Base-by-base conservation (phyloP, 2,113 vertebrate genomes). In the Acrocephalus kingi region DNA sequence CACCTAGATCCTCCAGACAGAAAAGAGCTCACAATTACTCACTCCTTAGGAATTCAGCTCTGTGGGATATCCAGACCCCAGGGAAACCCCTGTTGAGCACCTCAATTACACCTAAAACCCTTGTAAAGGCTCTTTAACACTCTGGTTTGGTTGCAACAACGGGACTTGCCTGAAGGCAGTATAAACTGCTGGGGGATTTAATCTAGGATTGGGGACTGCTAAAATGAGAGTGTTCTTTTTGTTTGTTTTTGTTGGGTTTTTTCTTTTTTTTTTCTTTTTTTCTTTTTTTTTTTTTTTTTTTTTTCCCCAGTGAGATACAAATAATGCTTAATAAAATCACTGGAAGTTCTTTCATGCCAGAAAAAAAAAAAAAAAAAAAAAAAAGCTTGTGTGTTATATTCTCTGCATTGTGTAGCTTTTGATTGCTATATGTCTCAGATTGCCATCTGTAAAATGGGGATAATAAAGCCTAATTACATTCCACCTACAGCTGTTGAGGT, bases 381-480 rank as follows among this genome's bases (percentile, higher is more conserved):
- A 58, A 24, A 86, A 3, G 17, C 7, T 37, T 77, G 11, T 35
- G 2, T 67, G 27, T 49, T 85, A 58, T 35, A 84, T 90, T 77
- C 28, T 86, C 43, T 35, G 3, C 27, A 63, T 62, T 67, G 10
- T 84, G 30, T 59, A 77, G 64, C 30, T 93, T 94, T 92, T 85
- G 68, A 86, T 88, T 92, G 75, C 55, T 86, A 10, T 83, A 52
- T 83, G 19, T 90, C 68, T 86, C 72, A 92, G 46, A 76, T 2
- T 90, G 28, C 76, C 30, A 51, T 77, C 55, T 90, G 86, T 83
- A 96, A 90, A 95, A 74, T 35, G 31, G 28, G 48, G 55, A 92
- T 95, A 94, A 92, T 89, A 84, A 96, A 81, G 46, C 30, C 52
- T 92, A 92, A 92, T 91, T 95, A 59, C 37, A 48, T 71, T 74